Evolutionary conservation across 2,113 vertebrate species (phyloP).

Genomic region (Brachionichthys hirsutus): DNA sequence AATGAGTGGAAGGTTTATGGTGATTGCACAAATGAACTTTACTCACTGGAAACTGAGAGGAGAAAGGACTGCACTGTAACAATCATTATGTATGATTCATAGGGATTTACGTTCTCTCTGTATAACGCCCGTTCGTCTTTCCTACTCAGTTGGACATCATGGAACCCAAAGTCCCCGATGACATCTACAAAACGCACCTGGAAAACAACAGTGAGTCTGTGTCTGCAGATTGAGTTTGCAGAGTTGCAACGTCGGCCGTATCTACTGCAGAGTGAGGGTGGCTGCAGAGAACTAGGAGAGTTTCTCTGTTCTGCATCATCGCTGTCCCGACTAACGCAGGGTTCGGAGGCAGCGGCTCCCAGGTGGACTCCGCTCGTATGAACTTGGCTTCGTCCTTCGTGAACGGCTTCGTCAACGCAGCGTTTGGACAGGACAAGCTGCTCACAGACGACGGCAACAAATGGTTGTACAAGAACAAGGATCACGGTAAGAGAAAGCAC

Average conservation of each 20-base stretch:
- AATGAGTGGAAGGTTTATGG: too few relatives aligned
- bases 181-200: conserved; percentile 98
- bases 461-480: conserved; percentile 99
- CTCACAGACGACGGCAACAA: conserved; percentile 98
- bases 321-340: conserved; percentile 69
- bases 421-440: conserved; percentile 96
- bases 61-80: not conserved
- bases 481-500: conserved; percentile 83
- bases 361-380: conserved; percentile 98
- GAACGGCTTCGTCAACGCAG: conserved; percentile 97
- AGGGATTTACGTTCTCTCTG: conserved; percentile 17
- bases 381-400: conserved; percentile 98
- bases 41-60: not conserved
- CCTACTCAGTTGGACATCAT: conserved; percentile 91
- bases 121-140: conserved; percentile 1
- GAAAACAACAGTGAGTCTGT: conserved; percentile 93
- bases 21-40: too few relatives aligned
- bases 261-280: not conserved
- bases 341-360: conserved; percentile 94
- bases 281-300: not conserved
- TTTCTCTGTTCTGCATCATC: not conserved
- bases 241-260: not conserved
- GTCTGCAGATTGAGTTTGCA: not conserved
- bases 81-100: not conserved
- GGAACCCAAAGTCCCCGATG: conserved; percentile 98